Evolutionary conservation across 2,888 invertebrate genomes (phyloP).

Genomic region (Linnaemya tessellans): DNA sequence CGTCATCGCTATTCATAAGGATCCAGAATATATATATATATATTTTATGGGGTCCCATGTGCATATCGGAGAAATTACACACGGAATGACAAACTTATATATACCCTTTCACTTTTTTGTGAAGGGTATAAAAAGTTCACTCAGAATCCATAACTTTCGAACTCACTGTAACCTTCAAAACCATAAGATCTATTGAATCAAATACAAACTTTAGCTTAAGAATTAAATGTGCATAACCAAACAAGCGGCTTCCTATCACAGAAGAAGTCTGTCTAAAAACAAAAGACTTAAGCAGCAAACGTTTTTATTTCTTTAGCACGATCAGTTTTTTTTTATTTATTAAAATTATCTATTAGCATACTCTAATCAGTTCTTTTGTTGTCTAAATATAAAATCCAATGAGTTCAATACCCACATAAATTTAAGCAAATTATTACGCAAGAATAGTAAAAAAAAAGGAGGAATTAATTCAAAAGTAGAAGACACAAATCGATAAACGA

Average conservation of each 20-base stretch:
- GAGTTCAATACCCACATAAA: not conserved
- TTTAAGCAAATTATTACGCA: constrained; percentile 20
- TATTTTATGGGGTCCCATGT: no score
- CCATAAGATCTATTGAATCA: no score
- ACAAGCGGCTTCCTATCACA: not conserved
- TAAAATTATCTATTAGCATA: constrained; percentile 12
- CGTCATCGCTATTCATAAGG: no score
- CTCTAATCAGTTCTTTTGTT: constrained; percentile 32
- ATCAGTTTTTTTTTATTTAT: constrained; percentile 18
- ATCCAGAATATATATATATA: no score
- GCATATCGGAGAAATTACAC: no score
- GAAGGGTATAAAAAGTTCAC: no score
- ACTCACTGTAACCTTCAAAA: no score
- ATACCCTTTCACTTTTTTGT: no score
- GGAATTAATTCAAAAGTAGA: not conserved
- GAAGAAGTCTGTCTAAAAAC: constrained; percentile 60
- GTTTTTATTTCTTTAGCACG: constrained; percentile 63
- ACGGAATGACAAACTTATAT: no score
- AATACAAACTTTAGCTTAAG: no score
- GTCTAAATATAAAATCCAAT: not conserved
- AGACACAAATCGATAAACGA: not conserved
- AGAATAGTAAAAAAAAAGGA: constrained; percentile 7
- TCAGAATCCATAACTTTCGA: no score
- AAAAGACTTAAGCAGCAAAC: constrained; percentile 79
- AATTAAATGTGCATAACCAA: no score